Evolutionary conservation across 2,797 vertebrate genomes (phyloP).

Genomic region (Octomys mimax): DNA sequence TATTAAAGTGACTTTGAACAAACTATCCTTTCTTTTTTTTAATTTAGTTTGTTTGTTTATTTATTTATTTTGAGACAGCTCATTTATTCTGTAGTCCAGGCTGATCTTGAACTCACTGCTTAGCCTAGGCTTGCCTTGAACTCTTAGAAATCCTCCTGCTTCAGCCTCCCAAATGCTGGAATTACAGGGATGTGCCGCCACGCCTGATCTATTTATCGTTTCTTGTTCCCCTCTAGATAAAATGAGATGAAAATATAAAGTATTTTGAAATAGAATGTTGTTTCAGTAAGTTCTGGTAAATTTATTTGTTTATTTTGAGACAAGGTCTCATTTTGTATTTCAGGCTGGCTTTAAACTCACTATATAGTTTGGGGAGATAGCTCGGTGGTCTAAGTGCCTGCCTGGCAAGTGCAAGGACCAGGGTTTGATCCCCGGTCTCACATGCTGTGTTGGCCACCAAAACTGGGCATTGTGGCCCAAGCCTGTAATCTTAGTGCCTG

Average conservation of each 20-base stretch:
- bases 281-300: constrained; percentile 24
- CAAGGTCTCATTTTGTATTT: not conserved
- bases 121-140: not conserved
- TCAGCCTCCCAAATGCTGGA: not conserved
- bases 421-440: too few relatives aligned
- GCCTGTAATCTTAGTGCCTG: too few relatives aligned
- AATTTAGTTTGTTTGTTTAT: not conserved
- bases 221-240: constrained; percentile 15
- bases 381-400: too few relatives aligned
- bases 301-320: constrained; percentile 23
- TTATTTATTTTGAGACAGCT: too few relatives aligned
- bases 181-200: not conserved
- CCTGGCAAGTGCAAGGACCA: too few relatives aligned
- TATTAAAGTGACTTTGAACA: constrained; percentile 23
- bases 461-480: too few relatives aligned
- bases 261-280: constrained; percentile 46
- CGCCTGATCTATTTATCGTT: not conserved
- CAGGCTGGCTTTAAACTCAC: not conserved
- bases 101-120: not conserved
- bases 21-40: constrained; percentile 11
- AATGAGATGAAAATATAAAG: constrained; percentile 30
- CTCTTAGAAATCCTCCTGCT: not conserved
- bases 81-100: too few relatives aligned
- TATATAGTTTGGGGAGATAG: too few relatives aligned
- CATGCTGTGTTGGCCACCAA: too few relatives aligned